Conservation (phyloP, 2,888 invertebrate genomes). For the Phortica magna region DNA sequence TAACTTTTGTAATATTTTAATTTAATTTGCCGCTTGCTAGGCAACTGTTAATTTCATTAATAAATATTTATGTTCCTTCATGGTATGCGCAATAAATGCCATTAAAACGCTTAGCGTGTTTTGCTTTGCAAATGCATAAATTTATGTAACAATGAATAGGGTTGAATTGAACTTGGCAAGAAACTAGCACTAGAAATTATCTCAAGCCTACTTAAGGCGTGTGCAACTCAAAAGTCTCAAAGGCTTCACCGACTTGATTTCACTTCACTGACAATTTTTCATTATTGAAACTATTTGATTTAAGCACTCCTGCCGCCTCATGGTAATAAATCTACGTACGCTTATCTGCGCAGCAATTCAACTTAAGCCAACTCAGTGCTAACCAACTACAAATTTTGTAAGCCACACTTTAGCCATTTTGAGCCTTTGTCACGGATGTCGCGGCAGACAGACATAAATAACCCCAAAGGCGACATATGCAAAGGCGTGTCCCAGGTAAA, state of each 20-base stretch:
- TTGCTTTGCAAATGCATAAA: not conserved
- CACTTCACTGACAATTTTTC: not conserved
- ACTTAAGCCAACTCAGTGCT: not conserved
- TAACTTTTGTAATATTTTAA: conserved; percentile 63
- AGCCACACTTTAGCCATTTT: conserved; percentile 6
- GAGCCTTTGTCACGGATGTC: conserved; percentile 18
- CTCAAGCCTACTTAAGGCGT: not conserved
- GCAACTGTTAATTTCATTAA: conserved; percentile 74
- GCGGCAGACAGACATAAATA: conserved; percentile 59
- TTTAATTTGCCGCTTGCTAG: conserved; percentile 59
- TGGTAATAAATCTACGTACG: not conserved
- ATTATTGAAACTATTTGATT: not conserved
- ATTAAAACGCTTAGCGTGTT: not conserved
- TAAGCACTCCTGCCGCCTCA: not conserved
- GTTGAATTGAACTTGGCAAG: not conserved
- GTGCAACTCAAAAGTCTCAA: not conserved
- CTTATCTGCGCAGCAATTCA: not conserved
- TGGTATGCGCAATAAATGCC: conserved; percentile 25
- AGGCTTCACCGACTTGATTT: not conserved
- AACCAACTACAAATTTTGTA: conserved; percentile 25
- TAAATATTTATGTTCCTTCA: conserved; percentile 70
- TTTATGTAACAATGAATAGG: not conserved
- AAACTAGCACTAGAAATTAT: too few relatives aligned
- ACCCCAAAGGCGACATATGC: conserved; percentile 67
- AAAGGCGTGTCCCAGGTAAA: conserved; percentile 73